Evolutionary conservation across 2,113 vertebrate species (phyloP).

Genomic region (Muntiacus muntjak): DNA sequence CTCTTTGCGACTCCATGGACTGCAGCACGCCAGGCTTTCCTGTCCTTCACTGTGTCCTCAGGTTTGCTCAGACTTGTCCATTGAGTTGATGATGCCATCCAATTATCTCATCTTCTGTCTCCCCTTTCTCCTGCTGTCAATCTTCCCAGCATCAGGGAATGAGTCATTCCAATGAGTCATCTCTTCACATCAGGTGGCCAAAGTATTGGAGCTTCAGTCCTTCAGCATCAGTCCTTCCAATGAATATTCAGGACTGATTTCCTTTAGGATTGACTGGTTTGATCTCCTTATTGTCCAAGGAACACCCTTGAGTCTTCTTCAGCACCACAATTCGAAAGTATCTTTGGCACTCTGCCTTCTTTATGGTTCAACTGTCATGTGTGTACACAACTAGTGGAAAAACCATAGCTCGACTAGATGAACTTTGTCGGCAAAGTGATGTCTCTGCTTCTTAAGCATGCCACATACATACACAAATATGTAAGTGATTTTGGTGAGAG

Average conservation of each 20-base stretch:
- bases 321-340: background rate
- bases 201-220: background rate
- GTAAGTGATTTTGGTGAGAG: background rate
- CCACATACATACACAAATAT: background rate
- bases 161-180: fast-evolving
- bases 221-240: background rate
- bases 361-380: background rate
- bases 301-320: background rate
- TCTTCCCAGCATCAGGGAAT: background rate
- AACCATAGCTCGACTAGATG: background rate
- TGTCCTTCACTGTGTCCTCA: background rate
- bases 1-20: fast-evolving
- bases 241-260: background rate
- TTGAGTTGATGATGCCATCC: background rate
- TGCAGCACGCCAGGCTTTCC: background rate
- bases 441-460: background rate
- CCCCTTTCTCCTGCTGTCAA: background rate
- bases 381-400: background rate
- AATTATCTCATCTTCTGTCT: background rate
- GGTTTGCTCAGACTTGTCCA: background rate
- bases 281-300: background rate
- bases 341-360: background rate
- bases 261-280: background rate
- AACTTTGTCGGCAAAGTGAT: background rate
- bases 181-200: fast-evolving